Percentiles rank a stretch among this genome's conserved stretches.
phyloP scores from a whole-genome alignment of 2,888 invertebrate species.

The Agonum fuliginosum region DNA sequence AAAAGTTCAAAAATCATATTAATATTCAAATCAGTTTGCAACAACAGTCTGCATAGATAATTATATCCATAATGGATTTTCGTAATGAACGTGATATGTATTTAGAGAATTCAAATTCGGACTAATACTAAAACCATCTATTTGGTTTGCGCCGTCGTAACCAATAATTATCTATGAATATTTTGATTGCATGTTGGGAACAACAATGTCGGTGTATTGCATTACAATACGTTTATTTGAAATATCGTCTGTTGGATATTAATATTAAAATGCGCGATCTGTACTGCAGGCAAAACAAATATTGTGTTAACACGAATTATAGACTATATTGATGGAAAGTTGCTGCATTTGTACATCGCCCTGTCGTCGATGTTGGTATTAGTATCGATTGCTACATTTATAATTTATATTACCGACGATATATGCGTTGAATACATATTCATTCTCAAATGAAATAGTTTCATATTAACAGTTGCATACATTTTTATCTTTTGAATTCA shows the following conservation, averaged over 20 bases:
- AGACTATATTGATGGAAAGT: conserved; percentile 56
- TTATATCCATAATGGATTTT: conserved; percentile 32
- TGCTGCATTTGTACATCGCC: conserved; percentile 3
- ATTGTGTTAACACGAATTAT: conserved; percentile 56
- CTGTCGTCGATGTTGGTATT: conserved; percentile 29
- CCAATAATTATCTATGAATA: conserved; percentile 57
- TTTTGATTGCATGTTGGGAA: conserved; percentile 54
- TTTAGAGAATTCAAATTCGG: conserved; percentile 33
- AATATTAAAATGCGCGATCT: conserved; percentile 56
- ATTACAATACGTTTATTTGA: conserved; percentile 47
- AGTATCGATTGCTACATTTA: conserved; percentile 39
- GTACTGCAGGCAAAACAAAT: conserved; percentile 50
- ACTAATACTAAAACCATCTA: conserved; percentile 42
- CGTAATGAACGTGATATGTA: conserved; percentile 36
- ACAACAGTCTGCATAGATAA: conserved; percentile 27
- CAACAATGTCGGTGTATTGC: conserved; percentile 52
- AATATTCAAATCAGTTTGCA: conserved; percentile 27
- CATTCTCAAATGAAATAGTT: conserved; percentile 29
- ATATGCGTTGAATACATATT: conserved; percentile 12
- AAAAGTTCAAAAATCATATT: conserved; percentile 31
- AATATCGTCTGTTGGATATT: conserved; percentile 55
- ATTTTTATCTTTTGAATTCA: conserved; percentile 25
- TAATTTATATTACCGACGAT: conserved; percentile 13
- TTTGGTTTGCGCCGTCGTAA: conserved; percentile 47
- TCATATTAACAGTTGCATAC: conserved; percentile 14